Evolutionary conservation across 1,140 invertebrate species (phyloP), one percentile per base, ranked within the genome.

Genomic region (Aphaenogaster rudis): DNA sequence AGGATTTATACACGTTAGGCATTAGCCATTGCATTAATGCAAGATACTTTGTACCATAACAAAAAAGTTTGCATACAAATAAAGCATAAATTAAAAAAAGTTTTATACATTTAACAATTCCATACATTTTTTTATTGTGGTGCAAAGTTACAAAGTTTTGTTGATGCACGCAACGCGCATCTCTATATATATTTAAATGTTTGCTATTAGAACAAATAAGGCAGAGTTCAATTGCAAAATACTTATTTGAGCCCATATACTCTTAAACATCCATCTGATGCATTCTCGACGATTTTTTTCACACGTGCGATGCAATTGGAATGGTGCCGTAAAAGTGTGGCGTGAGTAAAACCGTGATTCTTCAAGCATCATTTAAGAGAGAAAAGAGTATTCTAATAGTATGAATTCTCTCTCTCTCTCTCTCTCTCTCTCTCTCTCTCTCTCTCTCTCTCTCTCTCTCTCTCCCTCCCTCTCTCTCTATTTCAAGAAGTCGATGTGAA

Each of bases 121-220:
- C 45, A 21, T 21, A 39, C 21, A 15, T 42, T 76, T 42, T 28
- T 76, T 15, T 33, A 50, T 71, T 74, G 21, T 15, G 6, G 3
- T n/a, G n/a, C 17, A 57, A 74, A 57, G 5, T 57, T 67, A 45
- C 64, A 21, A 36, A 13, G 17, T 15, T 61, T 28, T 21, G 5
- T 28, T 17, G 5, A 9, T 36, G 17, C 28, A 3, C 28, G 36
- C 52, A 36, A 21, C 17, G 6, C 39, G 17, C 52, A 61, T n/a
- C 4, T 28, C 5, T 33, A 33, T 45, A 15, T 59, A 64, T 45
- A 78, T 78, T 78, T 78, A 78, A 61, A 63, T 45, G 2, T 63
- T 78, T 48, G 15, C 15, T 33, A 64, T 78, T 77, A 61, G 21
- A 76, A 36, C n/a, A 39, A 76, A 61, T 61, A 61, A 45, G 33